phyloP scores from a whole-genome alignment of 1,140 invertebrate genomes.

The Cydia splendana region DNA sequence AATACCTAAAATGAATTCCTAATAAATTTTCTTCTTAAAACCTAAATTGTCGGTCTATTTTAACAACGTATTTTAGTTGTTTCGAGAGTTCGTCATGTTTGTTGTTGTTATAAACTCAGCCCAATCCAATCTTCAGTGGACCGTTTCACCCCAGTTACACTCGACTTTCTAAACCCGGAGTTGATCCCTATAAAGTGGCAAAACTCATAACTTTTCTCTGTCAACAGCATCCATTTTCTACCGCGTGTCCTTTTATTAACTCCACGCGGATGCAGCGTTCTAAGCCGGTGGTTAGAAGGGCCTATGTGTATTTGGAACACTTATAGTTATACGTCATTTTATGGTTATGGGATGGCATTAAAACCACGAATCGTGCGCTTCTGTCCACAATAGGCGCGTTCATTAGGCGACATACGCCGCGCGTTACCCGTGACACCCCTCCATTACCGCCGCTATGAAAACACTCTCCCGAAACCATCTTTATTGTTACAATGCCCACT shows the following conservation, averaged over 20 bases:
- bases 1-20: too few relatives aligned
- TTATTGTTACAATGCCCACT: slow-evolving; percentile 69
- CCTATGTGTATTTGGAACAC: background rate
- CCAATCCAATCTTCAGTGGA: slow-evolving; percentile 10
- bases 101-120: slow-evolving; percentile 19
- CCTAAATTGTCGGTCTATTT: background rate
- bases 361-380: slow-evolving; percentile 66
- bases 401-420: slow-evolving; percentile 71
- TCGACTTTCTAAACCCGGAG: slow-evolving; percentile 20
- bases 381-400: slow-evolving; percentile 67
- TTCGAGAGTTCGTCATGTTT: background rate
- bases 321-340: slow-evolving; percentile 5
- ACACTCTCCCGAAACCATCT: slow-evolving; percentile 63
- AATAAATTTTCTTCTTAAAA: too few relatives aligned
- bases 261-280: slow-evolving; percentile 13
- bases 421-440: slow-evolving; percentile 70
- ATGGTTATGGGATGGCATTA: slow-evolving; percentile 39
- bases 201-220: slow-evolving; percentile 32
- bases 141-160: slow-evolving; percentile 13
- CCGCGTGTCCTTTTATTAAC: slow-evolving; percentile 28
- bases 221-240: slow-evolving; percentile 32
- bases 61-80: background rate
- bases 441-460: slow-evolving; percentile 68
- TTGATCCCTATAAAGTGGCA: slow-evolving; percentile 16
- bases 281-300: background rate